A percentile compares a stretch with the other conserved stretches of the same genome.
phyloP scores from a whole-genome alignment of 2,113 vertebrate genomes.

The Tetrax tetrax region DNA sequence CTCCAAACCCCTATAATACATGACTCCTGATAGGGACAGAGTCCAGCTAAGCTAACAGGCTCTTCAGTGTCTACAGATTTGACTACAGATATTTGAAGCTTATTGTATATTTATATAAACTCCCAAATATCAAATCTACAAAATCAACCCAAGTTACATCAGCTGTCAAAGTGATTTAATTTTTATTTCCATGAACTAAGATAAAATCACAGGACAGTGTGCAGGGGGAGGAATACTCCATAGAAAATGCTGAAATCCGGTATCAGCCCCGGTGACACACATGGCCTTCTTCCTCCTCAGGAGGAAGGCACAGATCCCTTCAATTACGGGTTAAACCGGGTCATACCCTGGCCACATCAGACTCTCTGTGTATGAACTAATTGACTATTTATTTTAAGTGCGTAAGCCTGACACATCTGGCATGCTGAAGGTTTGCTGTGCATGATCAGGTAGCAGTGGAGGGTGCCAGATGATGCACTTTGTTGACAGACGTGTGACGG shows the following conservation, averaged over 20 bases:
- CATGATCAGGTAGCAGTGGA: fast-evolving
- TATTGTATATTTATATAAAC: background rate
- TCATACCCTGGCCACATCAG: background rate
- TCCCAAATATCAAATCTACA: background rate
- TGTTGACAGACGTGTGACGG: background rate
- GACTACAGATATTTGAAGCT: background rate
- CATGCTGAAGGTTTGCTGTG: background rate
- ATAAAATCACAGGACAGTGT: background rate
- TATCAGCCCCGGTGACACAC: background rate
- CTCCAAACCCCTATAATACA: fast-evolving
- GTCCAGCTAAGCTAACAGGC: background rate
- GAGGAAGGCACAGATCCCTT: background rate
- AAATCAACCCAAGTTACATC: background rate
- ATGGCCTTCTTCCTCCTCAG: background rate
- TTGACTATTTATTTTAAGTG: background rate
- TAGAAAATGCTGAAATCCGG: background rate
- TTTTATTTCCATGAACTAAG: background rate
- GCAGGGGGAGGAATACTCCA: background rate
- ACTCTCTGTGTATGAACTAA: background rate
- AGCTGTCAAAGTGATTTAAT: background rate
- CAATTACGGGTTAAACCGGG: background rate
- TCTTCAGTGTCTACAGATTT: background rate
- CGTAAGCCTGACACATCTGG: fast-evolving
- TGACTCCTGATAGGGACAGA: background rate
- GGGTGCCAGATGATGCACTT: background rate